Base-by-base conservation (phyloP, 2,797 vertebrate genomes). In the Rhinatrema bivittatum region DNA sequence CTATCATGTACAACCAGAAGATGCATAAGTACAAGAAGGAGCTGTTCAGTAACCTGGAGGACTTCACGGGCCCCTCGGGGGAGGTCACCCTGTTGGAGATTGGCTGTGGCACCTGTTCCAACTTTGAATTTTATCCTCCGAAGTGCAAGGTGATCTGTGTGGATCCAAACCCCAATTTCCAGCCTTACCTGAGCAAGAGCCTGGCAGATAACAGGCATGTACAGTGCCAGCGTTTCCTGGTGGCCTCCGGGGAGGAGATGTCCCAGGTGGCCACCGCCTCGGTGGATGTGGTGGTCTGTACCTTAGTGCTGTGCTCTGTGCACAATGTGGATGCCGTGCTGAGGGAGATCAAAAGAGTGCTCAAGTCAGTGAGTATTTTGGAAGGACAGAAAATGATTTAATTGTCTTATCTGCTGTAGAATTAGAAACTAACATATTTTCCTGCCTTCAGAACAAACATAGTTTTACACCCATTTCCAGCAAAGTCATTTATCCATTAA, bases 221-320 rank as follows among this genome's bases (percentile, higher is more conserved):
- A 2, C 38, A 39, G 1, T 80, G 57, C 16, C 78, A 81, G 3
- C 35, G 3, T 1, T 87, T 86, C 31, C 7, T 80, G 46, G 68
- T 84, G 30, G 59, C 78, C 0, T 46, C 71, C 0, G 87, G 75
- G 7, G 87, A 89, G 47, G 74, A 87, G 36, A 36, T 89, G 66
- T 38, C 62, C 13, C 23, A 26, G 3, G 40, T 87, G 13, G 48
- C 49, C 23, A 77, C 78, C 22, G 65, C 32, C 0, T 78, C 79
- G 0, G 57, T 85, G 16, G 87, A 88, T 45, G 83, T 28, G 7
- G 86, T 86, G 2, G 82, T 84, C 6, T 68, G 72, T 42, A 87
- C 85, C 3, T 67, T 87, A 36, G 79, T 89, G 16, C 74, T 81
- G 10, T 89, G 87, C 66, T 51, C 76, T 0, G 82, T 88, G 13